Evolutionary conservation across 2,797 vertebrate species (phyloP).

Genomic region (Enteromius viviparus): DNA sequence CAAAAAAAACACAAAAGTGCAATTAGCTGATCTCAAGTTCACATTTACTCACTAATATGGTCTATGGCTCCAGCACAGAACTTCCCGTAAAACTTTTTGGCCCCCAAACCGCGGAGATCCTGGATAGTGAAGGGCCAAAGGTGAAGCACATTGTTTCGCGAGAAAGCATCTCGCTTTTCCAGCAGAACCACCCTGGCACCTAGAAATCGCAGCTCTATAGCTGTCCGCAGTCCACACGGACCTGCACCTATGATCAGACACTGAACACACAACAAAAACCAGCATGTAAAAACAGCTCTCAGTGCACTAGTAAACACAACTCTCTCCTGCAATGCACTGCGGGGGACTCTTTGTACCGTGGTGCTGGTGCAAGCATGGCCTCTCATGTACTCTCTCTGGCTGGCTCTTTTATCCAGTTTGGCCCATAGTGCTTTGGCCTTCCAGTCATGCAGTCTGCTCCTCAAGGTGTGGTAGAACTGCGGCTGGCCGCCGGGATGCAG

Average conservation of each 20-base stretch:
- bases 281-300: neutral
- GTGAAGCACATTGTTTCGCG: constrained; percentile 94
- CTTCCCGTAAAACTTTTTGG: constrained; percentile 95
- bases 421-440: constrained; percentile 93
- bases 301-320: neutral
- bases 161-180: constrained; percentile 95
- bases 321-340: neutral
- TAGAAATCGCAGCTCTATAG: constrained; percentile 91
- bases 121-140: constrained; percentile 98
- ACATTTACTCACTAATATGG: constrained; percentile 90
- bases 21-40: neutral
- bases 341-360: constrained; percentile 76
- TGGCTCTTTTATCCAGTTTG: constrained; percentile 91
- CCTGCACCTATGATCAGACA: constrained; percentile 96
- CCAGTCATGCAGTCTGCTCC: constrained; percentile 92
- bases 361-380: constrained; percentile 84
- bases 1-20: neutral
- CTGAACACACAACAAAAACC: constrained; percentile 68
- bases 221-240: constrained; percentile 91
- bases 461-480: constrained; percentile 88
- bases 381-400: constrained; percentile 87
- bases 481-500: constrained; percentile 65
- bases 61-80: constrained; percentile 95
- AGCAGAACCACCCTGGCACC: constrained; percentile 94
- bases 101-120: constrained; percentile 91